Base-by-base conservation (phyloP, 2,113 vertebrate genomes). In the Hyperoodon ampullatus region DNA sequence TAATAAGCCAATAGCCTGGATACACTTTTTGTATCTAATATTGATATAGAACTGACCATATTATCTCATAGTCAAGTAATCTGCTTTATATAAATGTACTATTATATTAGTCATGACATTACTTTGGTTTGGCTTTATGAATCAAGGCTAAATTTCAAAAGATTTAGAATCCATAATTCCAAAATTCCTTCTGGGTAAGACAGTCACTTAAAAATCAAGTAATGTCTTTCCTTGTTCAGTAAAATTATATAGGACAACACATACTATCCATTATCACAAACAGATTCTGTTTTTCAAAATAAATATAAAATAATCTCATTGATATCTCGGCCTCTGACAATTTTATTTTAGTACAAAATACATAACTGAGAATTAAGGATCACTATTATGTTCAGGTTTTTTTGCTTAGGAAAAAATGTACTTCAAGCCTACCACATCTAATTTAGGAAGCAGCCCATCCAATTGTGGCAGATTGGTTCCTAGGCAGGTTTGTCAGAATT, bases 171-270 rank as follows among this genome's bases (percentile, higher is more conserved):
- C 65, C 4, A 63, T 78, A 94, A 83, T 78, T 88, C 28, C 50
- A 74, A 71, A 80, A 90, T 92, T 94, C 61, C 74, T 72, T 91
- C 33, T 55, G 23, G 47, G 42, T 96, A 68, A 78, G 42, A 39
- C 8, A 84, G 74, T 85, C 35, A 90, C 33, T 90, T 92, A 94
- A 98, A 97, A 94, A 96, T 93, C 61, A 95, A 96, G 66, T 81
- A 63, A 80, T 71, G 33, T 24, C 8, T 91, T 74, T 77, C 35
- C 15, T 92, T 94, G 58, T 50, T 71, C 44, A 94, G 50, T 93
- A 94, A 94, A 94, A 97, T 60, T 70, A 74, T 42, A 78, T 2
- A 93, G 33, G 47, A 80, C 23, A 87, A 85, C 16, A 71, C 47
- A 78, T 87, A 90, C 47, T 78, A 92, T 30, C 35, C 23, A 63